Conservation (phyloP, 2,113 vertebrate species). For the Macheiramphus alcinus region DNA sequence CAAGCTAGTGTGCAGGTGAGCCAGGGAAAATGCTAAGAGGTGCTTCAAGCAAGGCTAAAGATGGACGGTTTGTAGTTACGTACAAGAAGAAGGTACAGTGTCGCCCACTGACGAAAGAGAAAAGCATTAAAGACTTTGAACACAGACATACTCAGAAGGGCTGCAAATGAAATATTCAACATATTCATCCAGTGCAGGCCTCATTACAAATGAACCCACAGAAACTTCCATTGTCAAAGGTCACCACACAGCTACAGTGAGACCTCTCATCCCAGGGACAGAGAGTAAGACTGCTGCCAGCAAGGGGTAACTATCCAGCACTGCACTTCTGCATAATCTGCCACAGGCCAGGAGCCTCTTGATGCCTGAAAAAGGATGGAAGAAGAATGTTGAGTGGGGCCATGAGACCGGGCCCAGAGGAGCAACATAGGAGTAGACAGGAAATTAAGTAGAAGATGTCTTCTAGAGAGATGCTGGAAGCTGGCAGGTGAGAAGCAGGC, state of each 20-base stretch:
- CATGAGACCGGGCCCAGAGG: background rate
- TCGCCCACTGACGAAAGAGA: background rate
- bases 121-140: background rate
- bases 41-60: background rate
- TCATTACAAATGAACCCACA: background rate
- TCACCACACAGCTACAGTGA: background rate
- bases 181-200: background rate
- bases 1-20: background rate
- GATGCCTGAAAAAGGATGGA: background rate
- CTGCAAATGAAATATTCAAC: background rate
- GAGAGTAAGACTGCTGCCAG: background rate
- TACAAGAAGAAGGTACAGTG: background rate
- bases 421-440: background rate
- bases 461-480: background rate
- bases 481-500: background rate
- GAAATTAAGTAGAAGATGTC: background rate
- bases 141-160: background rate
- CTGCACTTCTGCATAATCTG: background rate
- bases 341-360: background rate
- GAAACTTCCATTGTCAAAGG: background rate
- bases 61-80: background rate
- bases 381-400: background rate
- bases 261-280: background rate
- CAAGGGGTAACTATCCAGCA: background rate
- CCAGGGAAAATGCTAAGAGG: background rate